Evolutionary conservation across 23 tunicate genomes (phyloP).

Genomic region (Trididemnum nubilum): DNA sequence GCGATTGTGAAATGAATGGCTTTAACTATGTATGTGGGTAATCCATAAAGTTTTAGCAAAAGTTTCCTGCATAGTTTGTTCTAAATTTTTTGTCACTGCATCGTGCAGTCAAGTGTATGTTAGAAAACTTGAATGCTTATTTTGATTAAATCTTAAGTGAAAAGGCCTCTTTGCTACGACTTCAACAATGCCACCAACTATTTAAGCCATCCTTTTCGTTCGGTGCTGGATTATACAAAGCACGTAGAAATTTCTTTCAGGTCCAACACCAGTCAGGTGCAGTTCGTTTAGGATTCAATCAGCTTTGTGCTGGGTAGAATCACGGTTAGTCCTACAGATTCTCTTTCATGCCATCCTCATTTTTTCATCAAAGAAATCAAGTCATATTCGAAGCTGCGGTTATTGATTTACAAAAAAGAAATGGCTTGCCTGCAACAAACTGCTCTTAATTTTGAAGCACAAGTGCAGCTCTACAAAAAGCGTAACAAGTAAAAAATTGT

Average conservation of each 20-base stretch:
- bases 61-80: neutral
- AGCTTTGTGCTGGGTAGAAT: neutral
- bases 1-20: constrained; percentile 2
- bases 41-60: neutral
- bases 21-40: constrained; percentile 1
- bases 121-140: neutral
- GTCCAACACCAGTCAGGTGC: neutral
- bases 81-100: neutral
- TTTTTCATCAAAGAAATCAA: too few species aligned
- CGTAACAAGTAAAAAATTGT: too few species aligned
- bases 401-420: neutral
- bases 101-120: neutral
- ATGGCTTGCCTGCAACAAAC: too few species aligned
- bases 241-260: neutral
- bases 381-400: neutral
- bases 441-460: too few species aligned
- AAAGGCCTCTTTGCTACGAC: neutral
- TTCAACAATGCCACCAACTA: neutral
- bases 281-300: neutral
- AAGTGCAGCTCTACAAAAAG: too few species aligned
- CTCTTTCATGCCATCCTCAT: neutral
- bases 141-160: neutral
- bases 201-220: neutral
- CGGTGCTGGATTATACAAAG: neutral
- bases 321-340: neutral